phyloP scores from a whole-genome alignment of 2,797 vertebrate species.

The Hybognathus amarus region DNA sequence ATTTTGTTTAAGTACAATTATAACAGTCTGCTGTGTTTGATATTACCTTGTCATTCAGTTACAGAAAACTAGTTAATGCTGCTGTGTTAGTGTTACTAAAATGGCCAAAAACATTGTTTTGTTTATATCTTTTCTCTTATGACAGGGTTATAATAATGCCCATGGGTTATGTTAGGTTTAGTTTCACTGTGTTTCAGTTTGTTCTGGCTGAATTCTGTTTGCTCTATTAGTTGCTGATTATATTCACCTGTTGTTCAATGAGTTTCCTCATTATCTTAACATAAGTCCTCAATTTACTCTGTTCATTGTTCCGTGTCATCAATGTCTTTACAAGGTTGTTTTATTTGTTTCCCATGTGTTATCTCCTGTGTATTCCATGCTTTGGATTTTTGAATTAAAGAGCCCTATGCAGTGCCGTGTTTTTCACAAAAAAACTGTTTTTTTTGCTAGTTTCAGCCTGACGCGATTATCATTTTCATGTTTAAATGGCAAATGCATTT shows the following conservation, averaged over 20 bases:
- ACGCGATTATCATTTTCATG: too few species aligned
- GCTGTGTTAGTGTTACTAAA: not conserved
- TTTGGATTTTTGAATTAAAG: not conserved
- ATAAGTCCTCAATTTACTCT: not conserved
- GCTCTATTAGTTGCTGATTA: not conserved
- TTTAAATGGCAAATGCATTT: too few species aligned
- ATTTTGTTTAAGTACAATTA: not conserved
- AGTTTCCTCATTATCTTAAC: not conserved
- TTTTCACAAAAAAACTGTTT: too few species aligned
- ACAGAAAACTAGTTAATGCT: not conserved
- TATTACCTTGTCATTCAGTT: not conserved
- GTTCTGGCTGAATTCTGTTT: not conserved
- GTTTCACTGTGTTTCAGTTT: not conserved
- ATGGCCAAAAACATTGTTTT: not conserved
- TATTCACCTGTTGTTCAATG: not conserved
- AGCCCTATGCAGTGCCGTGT: too few species aligned
- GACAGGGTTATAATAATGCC: not conserved
- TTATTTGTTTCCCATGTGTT: not conserved
- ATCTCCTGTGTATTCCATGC: not conserved
- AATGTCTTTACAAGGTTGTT: not conserved
- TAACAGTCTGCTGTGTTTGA: not conserved
- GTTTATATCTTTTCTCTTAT: not conserved
- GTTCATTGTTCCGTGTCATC: not conserved
- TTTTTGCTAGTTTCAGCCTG: too few species aligned
- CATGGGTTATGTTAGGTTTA: not conserved